Conservation (phyloP, 1,140 invertebrate species). For the Cyphomyrmex costatus region DNA sequence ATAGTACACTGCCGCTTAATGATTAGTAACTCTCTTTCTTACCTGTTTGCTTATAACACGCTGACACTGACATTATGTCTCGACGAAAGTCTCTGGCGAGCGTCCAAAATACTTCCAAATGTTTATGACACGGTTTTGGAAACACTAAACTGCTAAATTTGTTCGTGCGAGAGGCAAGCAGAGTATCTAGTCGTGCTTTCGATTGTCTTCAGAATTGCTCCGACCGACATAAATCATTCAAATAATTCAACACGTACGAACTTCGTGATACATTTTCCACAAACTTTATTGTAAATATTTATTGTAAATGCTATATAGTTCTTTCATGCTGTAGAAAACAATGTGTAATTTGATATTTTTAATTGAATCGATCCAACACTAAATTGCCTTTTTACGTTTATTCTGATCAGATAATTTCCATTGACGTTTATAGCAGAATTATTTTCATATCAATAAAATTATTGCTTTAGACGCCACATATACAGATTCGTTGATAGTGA, state of each 20-base stretch:
- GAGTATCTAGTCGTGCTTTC: background rate
- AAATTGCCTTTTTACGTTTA: background rate
- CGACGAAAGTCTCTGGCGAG: slow-evolving; percentile 48
- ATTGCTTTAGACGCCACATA: background rate
- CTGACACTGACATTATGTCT: slow-evolving; percentile 55
- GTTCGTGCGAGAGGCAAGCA: background rate
- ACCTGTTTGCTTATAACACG: slow-evolving; percentile 23
- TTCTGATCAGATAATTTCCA: background rate
- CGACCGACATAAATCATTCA: slow-evolving; percentile 7
- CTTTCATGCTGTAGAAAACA: background rate
- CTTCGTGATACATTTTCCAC: background rate
- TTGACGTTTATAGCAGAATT: background rate
- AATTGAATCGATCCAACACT: background rate
- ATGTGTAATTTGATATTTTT: background rate
- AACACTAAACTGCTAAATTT: slow-evolving; percentile 42
- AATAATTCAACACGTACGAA: background rate
- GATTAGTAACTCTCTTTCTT: slow-evolving; percentile 36
- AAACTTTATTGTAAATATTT: too few relatives aligned
- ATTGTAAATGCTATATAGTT: background rate
- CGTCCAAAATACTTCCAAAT: slow-evolving; percentile 39
- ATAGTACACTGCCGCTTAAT: background rate
- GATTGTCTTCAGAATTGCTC: background rate
- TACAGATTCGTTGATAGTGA: background rate
- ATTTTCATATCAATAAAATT: background rate
- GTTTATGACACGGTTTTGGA: slow-evolving; percentile 30